Conservation (phyloP, 2,113 vertebrate species). For the Terrapene triunguis region DNA sequence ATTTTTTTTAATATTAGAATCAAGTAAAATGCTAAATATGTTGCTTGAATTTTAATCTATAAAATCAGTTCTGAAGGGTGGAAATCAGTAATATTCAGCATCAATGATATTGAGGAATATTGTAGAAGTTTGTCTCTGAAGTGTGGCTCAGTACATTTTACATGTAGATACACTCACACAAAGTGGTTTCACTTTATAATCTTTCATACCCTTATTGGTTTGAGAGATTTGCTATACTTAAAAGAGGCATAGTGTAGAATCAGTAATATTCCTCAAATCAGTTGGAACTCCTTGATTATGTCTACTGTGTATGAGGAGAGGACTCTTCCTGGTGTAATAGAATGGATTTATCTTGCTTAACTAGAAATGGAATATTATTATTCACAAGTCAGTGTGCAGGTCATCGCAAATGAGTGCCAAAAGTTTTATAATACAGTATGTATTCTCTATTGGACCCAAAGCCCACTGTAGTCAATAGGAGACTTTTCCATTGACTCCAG, state of each 20-base stretch:
- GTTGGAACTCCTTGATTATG: not conserved
- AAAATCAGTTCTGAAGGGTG: not conserved
- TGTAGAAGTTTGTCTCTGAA: not conserved
- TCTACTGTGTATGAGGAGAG: not conserved
- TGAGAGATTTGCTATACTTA: not conserved
- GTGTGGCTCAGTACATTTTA: not conserved
- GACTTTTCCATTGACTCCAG: no score
- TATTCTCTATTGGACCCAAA: not conserved
- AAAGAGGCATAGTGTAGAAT: not conserved
- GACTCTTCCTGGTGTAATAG: not conserved
- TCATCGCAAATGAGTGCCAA: not conserved
- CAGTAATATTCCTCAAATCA: not conserved
- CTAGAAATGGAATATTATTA: not conserved
- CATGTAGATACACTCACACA: accelerated
- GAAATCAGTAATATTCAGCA: not conserved
- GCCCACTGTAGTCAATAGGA: no score
- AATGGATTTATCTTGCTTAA: not conserved
- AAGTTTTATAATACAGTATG: not conserved
- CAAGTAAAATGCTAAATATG: not conserved
- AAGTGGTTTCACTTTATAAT: not conserved
- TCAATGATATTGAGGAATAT: not conserved
- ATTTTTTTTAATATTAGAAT: not conserved
- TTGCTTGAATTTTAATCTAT: slow-evolving; percentile 1
- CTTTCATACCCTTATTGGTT: not conserved
- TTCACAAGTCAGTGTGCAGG: not conserved